Base-by-base conservation (phyloP, 2,797 vertebrate species). In the Gambusia yucatana region DNA sequence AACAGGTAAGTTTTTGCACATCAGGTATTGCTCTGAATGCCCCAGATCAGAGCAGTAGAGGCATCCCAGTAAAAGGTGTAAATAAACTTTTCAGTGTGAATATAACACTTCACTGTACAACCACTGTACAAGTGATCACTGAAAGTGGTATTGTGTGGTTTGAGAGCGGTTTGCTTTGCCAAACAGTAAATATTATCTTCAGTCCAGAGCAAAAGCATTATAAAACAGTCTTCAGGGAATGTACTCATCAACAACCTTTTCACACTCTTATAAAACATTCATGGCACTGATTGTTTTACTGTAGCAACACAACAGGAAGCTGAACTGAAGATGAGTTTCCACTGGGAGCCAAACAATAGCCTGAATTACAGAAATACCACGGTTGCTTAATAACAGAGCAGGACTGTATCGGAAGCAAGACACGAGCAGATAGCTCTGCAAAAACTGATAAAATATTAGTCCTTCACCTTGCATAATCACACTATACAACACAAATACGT, bases 231-330 rank as follows among this genome's bases (percentile, higher is more conserved):
- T 91, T 90, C 70, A 13, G 90, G 90, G 88, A 91, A 79, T 55
- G 59, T 72, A 48, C 86, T 88, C 84, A 86, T 93, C 89, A 89
- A 89, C 88, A 90, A 83, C 88, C 88, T 89, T 87, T 92, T 91
- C 79, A 89, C 87, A 89, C 82, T 82, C 82, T 84, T 80, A 93
- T 94, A 87, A 94, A 94, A 94, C 83, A 94, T 93, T 93, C 92
- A 95, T 94, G 86, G 72, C 33, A 0, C 85, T 67, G 79, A 86
- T 86, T 92, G 89, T 92, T 94, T 93, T 88, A 81, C 83, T 79
- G 82, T 77, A 84, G 88, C 89, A 85, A 86, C 65, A 80, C 91
- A 89, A 87, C 85, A 90, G 87, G 86, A 90, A 85, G 78, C 82
- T 30, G 47, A 70, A 73, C 87, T 85, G 81, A 86, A 86, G 92